Evolutionary conservation across 2,888 invertebrate species (phyloP).

Genomic region (Chloroclystis v-ata): DNA sequence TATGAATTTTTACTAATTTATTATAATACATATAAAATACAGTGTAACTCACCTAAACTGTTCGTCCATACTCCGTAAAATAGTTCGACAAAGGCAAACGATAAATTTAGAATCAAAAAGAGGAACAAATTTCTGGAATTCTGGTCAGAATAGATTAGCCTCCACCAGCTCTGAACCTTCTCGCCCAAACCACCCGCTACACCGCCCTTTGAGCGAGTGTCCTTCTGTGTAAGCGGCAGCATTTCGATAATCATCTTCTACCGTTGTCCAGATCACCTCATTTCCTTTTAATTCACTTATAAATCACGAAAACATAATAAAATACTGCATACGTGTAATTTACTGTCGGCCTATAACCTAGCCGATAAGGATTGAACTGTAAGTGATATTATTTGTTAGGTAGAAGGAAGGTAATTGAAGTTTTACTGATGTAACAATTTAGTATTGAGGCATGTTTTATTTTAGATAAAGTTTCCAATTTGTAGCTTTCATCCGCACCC

Average conservation of each 20-base stretch:
- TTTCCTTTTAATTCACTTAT: conserved; percentile 54
- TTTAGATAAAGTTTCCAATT: conserved; percentile 22
- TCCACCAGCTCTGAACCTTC: conserved; percentile 85
- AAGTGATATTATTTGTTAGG: conserved; percentile 5
- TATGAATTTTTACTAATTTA: too few species aligned
- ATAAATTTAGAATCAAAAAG: conserved; percentile 93
- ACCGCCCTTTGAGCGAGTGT: conserved; percentile 78
- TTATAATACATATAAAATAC: background rate
- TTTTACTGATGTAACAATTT: conserved; percentile 10
- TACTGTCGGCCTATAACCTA: conserved; percentile 65
- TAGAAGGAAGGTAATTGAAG: conserved; percentile 1
- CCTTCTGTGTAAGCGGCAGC: conserved; percentile 88
- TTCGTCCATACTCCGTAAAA: conserved; percentile 94
- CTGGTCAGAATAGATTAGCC: conserved; percentile 93
- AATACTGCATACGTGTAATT: conserved; percentile 74
- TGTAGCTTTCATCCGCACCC: conserved; percentile 10
- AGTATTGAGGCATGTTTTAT: conserved; percentile 10
- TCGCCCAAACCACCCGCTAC: conserved; percentile 82
- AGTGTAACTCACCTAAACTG: conserved; percentile 82
- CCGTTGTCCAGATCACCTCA: conserved; percentile 52
- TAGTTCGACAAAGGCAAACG: conserved; percentile 97
- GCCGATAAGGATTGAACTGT: conserved; percentile 30
- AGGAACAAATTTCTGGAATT: conserved; percentile 96
- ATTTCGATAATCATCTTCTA: conserved; percentile 65
- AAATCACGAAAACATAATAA: conserved; percentile 50